Base-by-base conservation (phyloP, 2,797 vertebrate genomes). In the Podarcis siculus region DNA sequence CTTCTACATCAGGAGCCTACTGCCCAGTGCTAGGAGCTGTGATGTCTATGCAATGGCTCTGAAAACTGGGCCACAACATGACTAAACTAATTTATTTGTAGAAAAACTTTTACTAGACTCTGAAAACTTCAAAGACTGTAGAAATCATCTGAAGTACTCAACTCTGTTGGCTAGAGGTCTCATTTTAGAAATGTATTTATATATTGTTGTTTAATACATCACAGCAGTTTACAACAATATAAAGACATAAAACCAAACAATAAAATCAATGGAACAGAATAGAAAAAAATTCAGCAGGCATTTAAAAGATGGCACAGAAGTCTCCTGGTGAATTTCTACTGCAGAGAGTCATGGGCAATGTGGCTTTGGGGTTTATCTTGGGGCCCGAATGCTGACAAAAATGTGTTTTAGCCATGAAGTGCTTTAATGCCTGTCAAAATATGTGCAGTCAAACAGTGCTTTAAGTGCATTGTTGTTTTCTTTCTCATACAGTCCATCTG, bases 401-500 rank as follows among this genome's bases (percentile, higher is more conserved):
- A 85, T 85, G 69, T n/a, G 35, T n/a, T 67, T 83, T 58, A n/a
- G 2, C 75, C 30, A 69, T 86, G 37, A 12, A 13, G 0, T 9
- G 49, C 17, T 73, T 69, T 32, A 15, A 79, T 79, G 21, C 27
- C 10, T 81, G 5, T 21, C 73, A 81, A 64, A 66, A 73, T 69
- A n/a, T 64, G 42, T 55, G n/a, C n/a, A 75, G n/a, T 4, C 21
- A 30, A 19, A 79, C 55, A 27, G 10, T 73, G n/a, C 25, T 37
- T 82, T 42, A 67, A 82, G 73, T 23, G 19, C 39, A 32, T 85
- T 27, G 61, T 90, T 81, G 72, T 39, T 81, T 87, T 15, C 25
- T 37, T 45, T 61, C 23, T 42, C 13, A 64, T 86, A 81, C 95
- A 99, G 99, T 99, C 91, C 98, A 98, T 93, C 95, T 99, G 87